phyloP scores from a whole-genome alignment of 2,888 invertebrate genomes.

The Coelinius sp. region DNA sequence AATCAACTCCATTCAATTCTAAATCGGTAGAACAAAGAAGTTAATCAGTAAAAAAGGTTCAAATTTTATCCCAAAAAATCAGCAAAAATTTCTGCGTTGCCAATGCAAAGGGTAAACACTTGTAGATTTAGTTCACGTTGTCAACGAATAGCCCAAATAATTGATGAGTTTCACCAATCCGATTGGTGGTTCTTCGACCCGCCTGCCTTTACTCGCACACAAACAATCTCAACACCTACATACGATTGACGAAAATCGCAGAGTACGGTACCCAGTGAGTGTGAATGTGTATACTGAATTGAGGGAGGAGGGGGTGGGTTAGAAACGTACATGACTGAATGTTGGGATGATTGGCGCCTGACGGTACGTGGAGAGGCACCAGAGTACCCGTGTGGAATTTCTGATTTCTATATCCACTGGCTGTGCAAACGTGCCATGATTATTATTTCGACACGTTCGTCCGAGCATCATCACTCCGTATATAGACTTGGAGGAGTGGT shows the following conservation, averaged over 20 bases:
- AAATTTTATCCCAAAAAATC: slow-evolving; percentile 54
- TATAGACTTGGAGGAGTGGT: neutral
- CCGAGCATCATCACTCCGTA: slow-evolving; percentile 22
- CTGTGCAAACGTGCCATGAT: slow-evolving; percentile 45
- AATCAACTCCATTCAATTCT: neutral
- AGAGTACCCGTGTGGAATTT: slow-evolving; percentile 63
- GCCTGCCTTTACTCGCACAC: slow-evolving; percentile 41
- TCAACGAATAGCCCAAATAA: slow-evolving; percentile 68
- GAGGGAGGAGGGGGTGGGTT: neutral
- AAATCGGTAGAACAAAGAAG: neutral
- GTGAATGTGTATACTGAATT: neutral
- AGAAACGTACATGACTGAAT: slow-evolving; percentile 58
- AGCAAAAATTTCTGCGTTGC: slow-evolving; percentile 55
- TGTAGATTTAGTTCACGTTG: slow-evolving; percentile 70
- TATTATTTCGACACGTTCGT: slow-evolving; percentile 51
- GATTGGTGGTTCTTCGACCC: slow-evolving; percentile 53
- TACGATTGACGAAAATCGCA: slow-evolving; percentile 15
- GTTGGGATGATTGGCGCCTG: slow-evolving; percentile 68
- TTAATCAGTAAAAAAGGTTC: neutral
- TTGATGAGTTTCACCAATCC: slow-evolving; percentile 66
- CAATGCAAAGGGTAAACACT: slow-evolving; percentile 60
- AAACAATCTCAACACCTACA: slow-evolving; percentile 30
- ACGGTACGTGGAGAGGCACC: slow-evolving; percentile 52
- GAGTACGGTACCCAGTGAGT: slow-evolving; percentile 10
- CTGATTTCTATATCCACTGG: slow-evolving; percentile 55